phyloP scores from a whole-genome alignment of 2,113 vertebrate species.

The Chascanopsetta lugubris region DNA sequence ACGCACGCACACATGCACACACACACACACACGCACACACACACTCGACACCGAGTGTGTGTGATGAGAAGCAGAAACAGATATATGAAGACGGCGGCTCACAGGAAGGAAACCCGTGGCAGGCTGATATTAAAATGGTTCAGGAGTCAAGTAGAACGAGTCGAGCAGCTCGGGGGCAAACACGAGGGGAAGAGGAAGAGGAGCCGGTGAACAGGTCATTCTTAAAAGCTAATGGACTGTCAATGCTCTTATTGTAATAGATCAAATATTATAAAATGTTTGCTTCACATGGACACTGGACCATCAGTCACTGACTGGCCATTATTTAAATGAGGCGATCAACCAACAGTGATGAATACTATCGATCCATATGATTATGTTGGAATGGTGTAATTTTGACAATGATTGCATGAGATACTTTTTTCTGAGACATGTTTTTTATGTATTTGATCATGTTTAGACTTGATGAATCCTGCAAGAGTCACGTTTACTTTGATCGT shows the following conservation, averaged over 20 bases:
- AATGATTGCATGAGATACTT: neutral
- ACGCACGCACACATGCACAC: too few relatives aligned
- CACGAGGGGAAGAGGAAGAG: conserved; percentile 48
- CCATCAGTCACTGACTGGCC: conserved; percentile 42
- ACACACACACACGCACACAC: too few relatives aligned
- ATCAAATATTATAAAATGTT: conserved; percentile 65
- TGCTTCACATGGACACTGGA: conserved; percentile 33
- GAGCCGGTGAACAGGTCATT: conserved; percentile 63
- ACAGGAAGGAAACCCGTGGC: conserved; percentile 71
- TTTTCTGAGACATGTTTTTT: neutral
- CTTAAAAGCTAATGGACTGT: conserved; percentile 77
- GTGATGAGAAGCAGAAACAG: conserved; percentile 60
- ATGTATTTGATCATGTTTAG: too few relatives aligned
- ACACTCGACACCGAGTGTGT: too few relatives aligned
- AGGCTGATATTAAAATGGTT: conserved; percentile 79
- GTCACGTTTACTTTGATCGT: too few relatives aligned
- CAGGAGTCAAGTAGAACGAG: conserved; percentile 80
- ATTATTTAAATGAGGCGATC: conserved; percentile 32
- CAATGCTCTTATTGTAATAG: conserved; percentile 63
- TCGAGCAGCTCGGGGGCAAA: conserved; percentile 74
- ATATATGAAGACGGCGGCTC: conserved; percentile 65
- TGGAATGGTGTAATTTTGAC: conserved; percentile 4
- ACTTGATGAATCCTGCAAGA: too few relatives aligned
- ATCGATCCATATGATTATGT: neutral
- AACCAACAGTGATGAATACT: conserved; percentile 9